phyloP scores from a whole-genome alignment of 2,797 vertebrate genomes.

The Brotula barbata region DNA sequence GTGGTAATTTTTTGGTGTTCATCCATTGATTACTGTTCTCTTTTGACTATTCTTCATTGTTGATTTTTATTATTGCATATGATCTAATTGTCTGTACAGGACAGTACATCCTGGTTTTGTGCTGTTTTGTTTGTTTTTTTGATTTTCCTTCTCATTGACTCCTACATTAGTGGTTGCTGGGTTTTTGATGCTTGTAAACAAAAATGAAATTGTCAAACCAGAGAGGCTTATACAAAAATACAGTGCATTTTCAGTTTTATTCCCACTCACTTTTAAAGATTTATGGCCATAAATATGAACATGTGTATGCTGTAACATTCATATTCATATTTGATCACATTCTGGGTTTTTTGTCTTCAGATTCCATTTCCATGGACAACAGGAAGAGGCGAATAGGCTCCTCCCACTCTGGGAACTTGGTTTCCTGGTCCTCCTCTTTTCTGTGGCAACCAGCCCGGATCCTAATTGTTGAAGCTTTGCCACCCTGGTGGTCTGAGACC shows the following conservation, averaged over 20 bases:
- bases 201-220: background rate
- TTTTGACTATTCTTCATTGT: constrained; percentile 22
- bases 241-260: background rate
- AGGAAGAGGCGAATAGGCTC: constrained; percentile 54
- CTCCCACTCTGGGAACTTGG: constrained; percentile 40
- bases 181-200: background rate
- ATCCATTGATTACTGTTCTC: constrained; percentile 34
- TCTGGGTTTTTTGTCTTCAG: constrained; percentile 29
- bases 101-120: constrained; percentile 9
- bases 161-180: background rate
- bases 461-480: constrained; percentile 84
- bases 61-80: constrained; percentile 2
- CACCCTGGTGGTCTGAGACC: constrained; percentile 83
- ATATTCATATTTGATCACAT: background rate
- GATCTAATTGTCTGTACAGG: constrained; percentile 14
- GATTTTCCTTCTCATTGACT: background rate
- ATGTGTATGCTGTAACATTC: too few relatives aligned
- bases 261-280: too few relatives aligned
- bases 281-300: too few relatives aligned
- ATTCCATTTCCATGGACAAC: constrained; percentile 51
- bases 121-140: constrained; percentile 11
- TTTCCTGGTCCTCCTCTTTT: constrained; percentile 65
- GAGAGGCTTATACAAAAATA: background rate
- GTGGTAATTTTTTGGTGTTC: constrained; percentile 6
- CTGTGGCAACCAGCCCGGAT: constrained; percentile 79